Evolutionary conservation across 2,797 vertebrate genomes (phyloP).

Genomic region (Gymnocypris eckloni): DNA sequence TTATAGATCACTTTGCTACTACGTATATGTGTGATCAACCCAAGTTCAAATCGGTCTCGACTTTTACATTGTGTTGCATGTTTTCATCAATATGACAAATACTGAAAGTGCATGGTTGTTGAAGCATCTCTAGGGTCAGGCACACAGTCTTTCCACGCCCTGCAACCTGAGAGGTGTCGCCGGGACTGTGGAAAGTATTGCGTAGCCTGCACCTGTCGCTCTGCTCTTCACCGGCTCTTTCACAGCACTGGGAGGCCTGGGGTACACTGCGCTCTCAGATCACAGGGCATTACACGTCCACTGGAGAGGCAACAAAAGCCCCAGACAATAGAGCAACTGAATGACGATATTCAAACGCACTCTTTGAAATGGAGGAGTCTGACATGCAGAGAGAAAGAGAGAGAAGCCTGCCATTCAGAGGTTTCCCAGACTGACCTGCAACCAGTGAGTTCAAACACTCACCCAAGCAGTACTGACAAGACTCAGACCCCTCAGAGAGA

Average conservation of each 20-base stretch:
- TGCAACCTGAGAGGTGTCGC: slow-evolving; percentile 52
- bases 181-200: slow-evolving; percentile 14
- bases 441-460: slow-evolving; percentile 14
- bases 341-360: slow-evolving; percentile 52
- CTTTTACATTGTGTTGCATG: background rate
- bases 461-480: background rate
- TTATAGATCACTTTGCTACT: background rate
- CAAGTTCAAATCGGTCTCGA: background rate
- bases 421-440: slow-evolving; percentile 27
- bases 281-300: slow-evolving; percentile 50
- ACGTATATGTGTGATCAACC: background rate
- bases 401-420: slow-evolving; percentile 21
- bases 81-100: background rate
- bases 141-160: slow-evolving; percentile 34
- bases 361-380: slow-evolving; percentile 58
- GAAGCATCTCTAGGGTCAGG: slow-evolving; percentile 19
- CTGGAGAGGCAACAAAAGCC: slow-evolving; percentile 50
- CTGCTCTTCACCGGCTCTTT: slow-evolving; percentile 39
- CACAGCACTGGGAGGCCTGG: slow-evolving; percentile 43
- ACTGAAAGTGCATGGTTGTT: background rate
- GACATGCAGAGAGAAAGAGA: slow-evolving; percentile 3
- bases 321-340: slow-evolving; percentile 48
- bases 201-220: slow-evolving; percentile 52
- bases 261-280: slow-evolving; percentile 44
- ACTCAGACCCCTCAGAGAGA: slow-evolving; percentile 9